phyloP scores from a whole-genome alignment of 2,797 vertebrate genomes.

The Lithobates sylvaticus region DNA sequence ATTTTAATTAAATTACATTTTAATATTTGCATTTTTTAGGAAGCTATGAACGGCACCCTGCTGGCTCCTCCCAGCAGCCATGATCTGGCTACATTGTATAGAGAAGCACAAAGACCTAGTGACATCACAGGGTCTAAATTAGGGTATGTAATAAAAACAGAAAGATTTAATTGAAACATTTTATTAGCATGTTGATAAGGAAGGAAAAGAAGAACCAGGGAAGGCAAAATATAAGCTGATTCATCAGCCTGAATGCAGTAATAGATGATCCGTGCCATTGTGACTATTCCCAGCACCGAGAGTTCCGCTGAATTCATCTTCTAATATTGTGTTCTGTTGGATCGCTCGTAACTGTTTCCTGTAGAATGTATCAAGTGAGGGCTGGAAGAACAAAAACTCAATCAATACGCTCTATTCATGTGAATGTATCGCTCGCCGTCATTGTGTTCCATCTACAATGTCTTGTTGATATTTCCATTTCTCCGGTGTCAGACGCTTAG shows the following conservation, averaged over 20 bases:
- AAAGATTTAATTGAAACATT: no score
- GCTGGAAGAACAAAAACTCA: not conserved
- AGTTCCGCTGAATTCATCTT: not conserved
- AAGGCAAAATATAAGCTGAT: no score
- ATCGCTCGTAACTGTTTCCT: conserved; percentile 13
- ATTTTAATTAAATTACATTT: no score
- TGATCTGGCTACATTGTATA: no score
- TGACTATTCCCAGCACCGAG: not conserved
- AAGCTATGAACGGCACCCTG: no score
- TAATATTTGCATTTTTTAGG: no score
- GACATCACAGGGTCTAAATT: no score
- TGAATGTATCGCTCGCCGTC: not conserved
- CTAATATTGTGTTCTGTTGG: conserved; percentile 34
- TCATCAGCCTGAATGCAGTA: not conserved
- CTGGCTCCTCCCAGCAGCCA: no score
- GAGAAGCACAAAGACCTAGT: no score
- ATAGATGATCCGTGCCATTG: not conserved
- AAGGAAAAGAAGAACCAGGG: no score
- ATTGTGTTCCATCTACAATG: not conserved
- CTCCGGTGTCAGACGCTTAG: not conserved
- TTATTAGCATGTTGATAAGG: no score
- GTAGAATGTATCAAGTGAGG: not conserved
- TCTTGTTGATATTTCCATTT: conserved; percentile 4
- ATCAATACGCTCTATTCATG: conserved; percentile 6
- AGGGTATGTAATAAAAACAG: no score